Percentiles rank a stretch among this genome's conserved stretches.
phyloP scores from a whole-genome alignment of 2,797 vertebrate genomes.

The Thunnus albacares region DNA sequence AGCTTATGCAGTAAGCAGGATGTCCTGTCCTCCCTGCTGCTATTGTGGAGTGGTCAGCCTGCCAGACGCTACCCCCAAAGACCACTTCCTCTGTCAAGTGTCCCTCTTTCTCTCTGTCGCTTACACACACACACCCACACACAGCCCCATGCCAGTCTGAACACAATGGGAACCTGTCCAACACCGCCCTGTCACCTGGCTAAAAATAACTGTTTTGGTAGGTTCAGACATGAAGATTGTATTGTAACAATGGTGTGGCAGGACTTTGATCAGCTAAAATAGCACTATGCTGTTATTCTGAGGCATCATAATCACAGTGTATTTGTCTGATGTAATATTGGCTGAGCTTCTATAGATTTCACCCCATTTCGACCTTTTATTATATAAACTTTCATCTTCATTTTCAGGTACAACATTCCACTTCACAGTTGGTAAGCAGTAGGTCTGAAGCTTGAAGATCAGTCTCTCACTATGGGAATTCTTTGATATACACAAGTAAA shows the following conservation, averaged over 20 bases:
- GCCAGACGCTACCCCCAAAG: slow-evolving; percentile 74
- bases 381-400: background rate
- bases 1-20: slow-evolving; percentile 75
- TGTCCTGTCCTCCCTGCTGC: slow-evolving; percentile 82
- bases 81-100: slow-evolving; percentile 79
- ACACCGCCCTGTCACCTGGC: slow-evolving; percentile 68
- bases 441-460: background rate
- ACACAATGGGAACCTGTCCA: slow-evolving; percentile 78
- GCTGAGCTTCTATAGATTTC: background rate
- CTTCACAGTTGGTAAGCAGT: background rate
- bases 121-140: slow-evolving; percentile 29
- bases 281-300: slow-evolving; percentile 42
- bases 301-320: background rate
- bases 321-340: background rate
- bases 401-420: background rate
- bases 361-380: slow-evolving; percentile 6
- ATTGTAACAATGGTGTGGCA: slow-evolving; percentile 68
- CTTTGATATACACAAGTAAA: background rate
- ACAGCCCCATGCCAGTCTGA: slow-evolving; percentile 68
- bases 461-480: background rate
- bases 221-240: slow-evolving; percentile 58
- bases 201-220: slow-evolving; percentile 74
- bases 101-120: slow-evolving; percentile 38
- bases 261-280: slow-evolving; percentile 72
- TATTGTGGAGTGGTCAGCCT: slow-evolving; percentile 75